These are phyloP conservation scores for Caenorhabditis sp. DNA, from an alignment of 2,888 invertebrate genomes.

Conservation along the genomic window DNA sequence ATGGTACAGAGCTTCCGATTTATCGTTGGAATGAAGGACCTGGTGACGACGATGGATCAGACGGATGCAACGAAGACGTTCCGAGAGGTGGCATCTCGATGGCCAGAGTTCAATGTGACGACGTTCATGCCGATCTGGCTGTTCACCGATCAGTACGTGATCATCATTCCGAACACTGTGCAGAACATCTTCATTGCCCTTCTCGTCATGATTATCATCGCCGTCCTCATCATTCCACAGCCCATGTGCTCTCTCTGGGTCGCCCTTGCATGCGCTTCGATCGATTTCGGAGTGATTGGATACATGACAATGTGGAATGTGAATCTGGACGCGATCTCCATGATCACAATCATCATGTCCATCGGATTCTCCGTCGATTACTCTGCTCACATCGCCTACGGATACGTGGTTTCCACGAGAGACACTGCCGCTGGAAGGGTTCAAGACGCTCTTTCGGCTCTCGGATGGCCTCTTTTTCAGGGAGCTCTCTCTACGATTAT, in stretches of 20 bases:
- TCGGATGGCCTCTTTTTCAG: constrained; percentile 92
- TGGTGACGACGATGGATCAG: constrained; percentile 79
- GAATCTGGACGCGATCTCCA: constrained; percentile 89
- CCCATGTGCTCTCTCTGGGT: constrained; percentile 95
- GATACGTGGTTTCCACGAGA: constrained; percentile 79
- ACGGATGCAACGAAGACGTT: constrained; percentile 79
- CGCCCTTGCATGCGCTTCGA: constrained; percentile 94
- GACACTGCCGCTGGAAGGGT: constrained; percentile 85
- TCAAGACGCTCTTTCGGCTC: constrained; percentile 91
- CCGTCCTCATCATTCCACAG: constrained; percentile 93
- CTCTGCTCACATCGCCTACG: constrained; percentile 87
- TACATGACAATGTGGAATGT: constrained; percentile 98
- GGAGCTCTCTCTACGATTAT: constrained; percentile 91
- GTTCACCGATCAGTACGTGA: constrained; percentile 83
- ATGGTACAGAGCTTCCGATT: constrained; percentile 72
- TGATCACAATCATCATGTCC: constrained; percentile 91
- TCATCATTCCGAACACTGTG: constrained; percentile 83
- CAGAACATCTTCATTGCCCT: constrained; percentile 82
- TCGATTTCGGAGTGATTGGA: constrained; percentile 94
- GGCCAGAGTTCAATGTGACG: constrained; percentile 81
- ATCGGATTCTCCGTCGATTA: constrained; percentile 97
- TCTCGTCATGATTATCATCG: constrained; percentile 93
- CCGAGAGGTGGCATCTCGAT: constrained; percentile 75
- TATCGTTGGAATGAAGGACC: constrained; percentile 81
- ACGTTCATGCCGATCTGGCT: constrained; percentile 83